Conservation (phyloP, 1,140 invertebrate species). For the Atta texana region DNA sequence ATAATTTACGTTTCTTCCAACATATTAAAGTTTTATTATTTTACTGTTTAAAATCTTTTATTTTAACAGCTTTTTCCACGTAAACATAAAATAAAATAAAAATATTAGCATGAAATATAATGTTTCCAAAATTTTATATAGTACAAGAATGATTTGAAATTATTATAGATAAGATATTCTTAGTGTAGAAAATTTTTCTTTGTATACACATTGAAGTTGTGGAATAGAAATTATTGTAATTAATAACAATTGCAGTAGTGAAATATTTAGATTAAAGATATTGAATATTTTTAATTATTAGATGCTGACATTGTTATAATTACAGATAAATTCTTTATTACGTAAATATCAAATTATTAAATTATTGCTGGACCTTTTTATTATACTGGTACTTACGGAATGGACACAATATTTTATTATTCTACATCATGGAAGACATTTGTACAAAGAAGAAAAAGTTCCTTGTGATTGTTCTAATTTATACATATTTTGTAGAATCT, state of each 20-base stretch:
- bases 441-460: constrained; percentile 56
- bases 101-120: constrained; percentile 21
- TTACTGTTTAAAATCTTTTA: neutral
- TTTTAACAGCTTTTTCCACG: neutral
- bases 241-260: neutral
- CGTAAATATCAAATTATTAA: constrained; percentile 33
- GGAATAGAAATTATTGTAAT: constrained; percentile 2
- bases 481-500: constrained; percentile 62
- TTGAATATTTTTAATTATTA: constrained; percentile 10
- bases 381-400: constrained; percentile 45
- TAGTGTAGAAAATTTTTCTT: constrained; percentile 25
- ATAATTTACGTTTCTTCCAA: neutral
- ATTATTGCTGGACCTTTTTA: constrained; percentile 33
- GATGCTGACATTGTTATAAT: constrained; percentile 24
- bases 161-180: constrained; percentile 10
- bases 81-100: constrained; percentile 13
- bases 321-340: constrained; percentile 46
- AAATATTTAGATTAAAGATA: neutral
- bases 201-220: neutral
- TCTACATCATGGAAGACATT: constrained; percentile 41
- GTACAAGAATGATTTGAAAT: constrained; percentile 11
- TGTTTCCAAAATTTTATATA: neutral
- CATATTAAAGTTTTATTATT: neutral
- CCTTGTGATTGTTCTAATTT: constrained; percentile 61
- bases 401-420: constrained; percentile 47